Percentiles rank a stretch among this genome's conserved stretches.
These are phyloP conservation scores for Panurus biarmicus DNA, from an alignment of 2,113 vertebrate genomes.

Conservation along the genomic window DNA sequence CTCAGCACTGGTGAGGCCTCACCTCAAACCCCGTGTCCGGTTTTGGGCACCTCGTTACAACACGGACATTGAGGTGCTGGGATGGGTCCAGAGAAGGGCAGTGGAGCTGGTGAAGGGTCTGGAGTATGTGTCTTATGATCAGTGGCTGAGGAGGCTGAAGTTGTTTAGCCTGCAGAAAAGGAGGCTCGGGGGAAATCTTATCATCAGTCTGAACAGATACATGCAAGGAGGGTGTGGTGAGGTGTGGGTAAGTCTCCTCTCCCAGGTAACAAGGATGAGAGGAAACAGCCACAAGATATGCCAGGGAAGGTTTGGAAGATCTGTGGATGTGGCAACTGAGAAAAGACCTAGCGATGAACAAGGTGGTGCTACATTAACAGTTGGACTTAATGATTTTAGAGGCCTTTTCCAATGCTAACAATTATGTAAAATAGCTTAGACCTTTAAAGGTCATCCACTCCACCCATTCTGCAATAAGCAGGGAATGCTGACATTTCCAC, in stretches of 20 bases:
- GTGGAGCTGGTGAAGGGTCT: background rate
- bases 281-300: background rate
- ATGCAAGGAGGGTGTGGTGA: background rate
- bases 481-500: background rate
- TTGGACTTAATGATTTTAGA: background rate
- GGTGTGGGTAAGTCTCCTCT: background rate
- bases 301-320: background rate
- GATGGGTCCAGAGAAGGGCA: background rate
- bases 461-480: background rate
- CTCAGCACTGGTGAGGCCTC: accelerated
- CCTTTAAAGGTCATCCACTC: background rate
- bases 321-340: background rate
- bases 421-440: background rate
- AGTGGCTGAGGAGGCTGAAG: background rate
- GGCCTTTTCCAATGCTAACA: background rate
- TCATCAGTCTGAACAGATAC: accelerated
- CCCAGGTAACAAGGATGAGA: background rate
- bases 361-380: background rate
- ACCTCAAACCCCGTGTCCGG: accelerated
- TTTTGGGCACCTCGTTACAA: background rate
- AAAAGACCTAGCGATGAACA: background rate
- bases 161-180: background rate
- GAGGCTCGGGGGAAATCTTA: background rate
- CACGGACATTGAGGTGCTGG: background rate
- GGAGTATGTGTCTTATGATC: background rate